Base-by-base conservation (phyloP, 2,888 invertebrate genomes). In the Idaea biselata region DNA sequence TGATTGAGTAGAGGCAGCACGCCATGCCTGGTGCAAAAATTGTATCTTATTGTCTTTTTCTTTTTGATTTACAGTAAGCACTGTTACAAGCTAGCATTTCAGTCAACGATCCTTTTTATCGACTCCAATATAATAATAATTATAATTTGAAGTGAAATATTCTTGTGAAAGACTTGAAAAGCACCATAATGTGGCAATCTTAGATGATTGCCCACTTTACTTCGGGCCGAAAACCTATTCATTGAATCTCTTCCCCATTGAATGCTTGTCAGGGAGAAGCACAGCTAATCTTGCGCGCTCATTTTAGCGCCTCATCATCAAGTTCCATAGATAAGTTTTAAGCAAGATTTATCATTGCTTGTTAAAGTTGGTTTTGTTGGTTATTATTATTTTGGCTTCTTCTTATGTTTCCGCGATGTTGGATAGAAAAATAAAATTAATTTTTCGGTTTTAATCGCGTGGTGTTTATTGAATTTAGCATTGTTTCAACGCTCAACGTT, bases 221-320 rank as follows among this genome's bases (percentile, higher is more conserved):
- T 70, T 66, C 65, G 72, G 73, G 71, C 72, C 71, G 78, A 71
- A 74, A 73, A 74, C 78, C 81, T 76, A 80, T 83, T 82, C 82
- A 83, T 81, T 79, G 83, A 76, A 80, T 80, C 76, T 78, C 77
- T 72, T 75, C 73, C 72, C 81, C 76, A 80, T 83, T 84, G 81
- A 82, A 64, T 65, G 68, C 68, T 76, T 75, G 79, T 81, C 83
- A 79, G 63, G 69, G 68, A 72, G 68, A 79, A 77, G 78, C 78
- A 75, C 75, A 74, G 73, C 77, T 79, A 81, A 83, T 83, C 77
- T 77, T 66, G 69, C 64, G 61, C 69, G 74, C 72, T 76, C 76
- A 77, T 76, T 77, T 79, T 78, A 77, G 76, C 76, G 76, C 73
- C 72, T 75, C 77, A 76, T 74, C 44, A 44, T 44, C 44, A 73